A percentile compares a stretch with the other conserved stretches of the same genome.
Conservation (phyloP, 2,888 invertebrate genomes). For the Choreutis nemorana region DNA sequence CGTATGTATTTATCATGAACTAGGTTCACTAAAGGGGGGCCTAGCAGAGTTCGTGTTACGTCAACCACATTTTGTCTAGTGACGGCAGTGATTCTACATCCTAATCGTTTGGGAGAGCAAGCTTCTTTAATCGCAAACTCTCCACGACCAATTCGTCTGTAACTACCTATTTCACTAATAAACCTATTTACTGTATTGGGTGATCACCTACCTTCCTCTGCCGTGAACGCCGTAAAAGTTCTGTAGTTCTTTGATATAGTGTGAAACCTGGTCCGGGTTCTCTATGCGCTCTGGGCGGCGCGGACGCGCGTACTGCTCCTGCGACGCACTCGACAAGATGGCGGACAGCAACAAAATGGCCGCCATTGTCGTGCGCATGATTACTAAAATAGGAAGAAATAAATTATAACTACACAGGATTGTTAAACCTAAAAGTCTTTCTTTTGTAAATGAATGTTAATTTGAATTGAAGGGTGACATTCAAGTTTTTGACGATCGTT, state of each 20-base stretch:
- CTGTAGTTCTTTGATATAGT: conserved; percentile 51
- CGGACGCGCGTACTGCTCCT: conserved; percentile 51
- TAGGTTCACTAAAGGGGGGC: conserved; percentile 3
- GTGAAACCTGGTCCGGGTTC: conserved; percentile 51
- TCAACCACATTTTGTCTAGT: too few relatives aligned
- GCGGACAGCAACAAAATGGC: conserved; percentile 40
- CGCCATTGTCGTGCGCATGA: conserved; percentile 34
- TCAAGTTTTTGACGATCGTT: too few relatives aligned
- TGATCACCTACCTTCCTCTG: conserved; percentile 35
- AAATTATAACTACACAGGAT: too few relatives aligned
- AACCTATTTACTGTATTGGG: not conserved
- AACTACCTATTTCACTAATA: not conserved
- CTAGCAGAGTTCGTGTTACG: too few relatives aligned
- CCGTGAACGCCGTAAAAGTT: conserved; percentile 58
- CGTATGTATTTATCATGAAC: not conserved
- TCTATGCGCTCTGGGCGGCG: conserved; percentile 57
- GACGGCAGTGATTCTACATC: too few relatives aligned
- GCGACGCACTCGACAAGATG: conserved; percentile 35
- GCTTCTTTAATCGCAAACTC: too few relatives aligned
- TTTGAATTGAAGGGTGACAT: too few relatives aligned
- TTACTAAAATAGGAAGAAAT: conserved; percentile 15
- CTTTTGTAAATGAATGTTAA: too few relatives aligned
- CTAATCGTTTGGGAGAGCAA: too few relatives aligned
- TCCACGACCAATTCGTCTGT: not conserved
- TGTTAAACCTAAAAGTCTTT: too few relatives aligned